Evolutionary conservation across 1,140 invertebrate genomes (phyloP).

Genomic region (Achroia grisella): DNA sequence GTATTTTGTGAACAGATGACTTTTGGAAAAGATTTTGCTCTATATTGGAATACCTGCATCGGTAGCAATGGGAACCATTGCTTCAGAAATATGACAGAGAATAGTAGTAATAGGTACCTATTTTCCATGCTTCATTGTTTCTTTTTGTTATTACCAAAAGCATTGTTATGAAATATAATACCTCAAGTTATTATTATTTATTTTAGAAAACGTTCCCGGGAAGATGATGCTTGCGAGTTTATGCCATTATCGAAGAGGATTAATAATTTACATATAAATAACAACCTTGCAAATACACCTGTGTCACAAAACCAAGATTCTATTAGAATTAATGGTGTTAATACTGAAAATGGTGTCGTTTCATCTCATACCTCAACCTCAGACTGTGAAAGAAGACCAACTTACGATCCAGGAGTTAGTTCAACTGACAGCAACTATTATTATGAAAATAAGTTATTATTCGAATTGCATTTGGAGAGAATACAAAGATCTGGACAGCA

Average conservation of each 20-base stretch:
- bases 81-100: slow-evolving; percentile 60
- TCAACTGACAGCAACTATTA: slow-evolving; percentile 66
- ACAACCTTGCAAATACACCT: slow-evolving; percentile 40
- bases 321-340: slow-evolving; percentile 49
- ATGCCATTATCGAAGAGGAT: slow-evolving; percentile 85
- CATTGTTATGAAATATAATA: background rate
- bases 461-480: slow-evolving; percentile 71
- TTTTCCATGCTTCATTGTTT: background rate
- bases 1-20: slow-evolving; percentile 32
- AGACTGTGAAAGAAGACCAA: slow-evolving; percentile 49
- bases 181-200: slow-evolving; percentile 6
- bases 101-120: slow-evolving; percentile 58
- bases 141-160: slow-evolving; percentile 6
- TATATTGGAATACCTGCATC: slow-evolving; percentile 36
- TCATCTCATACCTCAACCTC: slow-evolving; percentile 38
- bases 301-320: slow-evolving; percentile 38
- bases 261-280: slow-evolving; percentile 85
- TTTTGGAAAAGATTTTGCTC: slow-evolving; percentile 41
- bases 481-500: slow-evolving; percentile 69
- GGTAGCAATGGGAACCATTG: slow-evolving; percentile 49
- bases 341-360: slow-evolving; percentile 40
- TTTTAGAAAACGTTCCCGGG: slow-evolving; percentile 79
- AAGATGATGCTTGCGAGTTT: slow-evolving; percentile 82
- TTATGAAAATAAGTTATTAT: slow-evolving; percentile 70
- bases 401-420: slow-evolving; percentile 66